phyloP scores from a whole-genome alignment of 2,797 vertebrate species.

The Anolis apletophallus region DNA sequence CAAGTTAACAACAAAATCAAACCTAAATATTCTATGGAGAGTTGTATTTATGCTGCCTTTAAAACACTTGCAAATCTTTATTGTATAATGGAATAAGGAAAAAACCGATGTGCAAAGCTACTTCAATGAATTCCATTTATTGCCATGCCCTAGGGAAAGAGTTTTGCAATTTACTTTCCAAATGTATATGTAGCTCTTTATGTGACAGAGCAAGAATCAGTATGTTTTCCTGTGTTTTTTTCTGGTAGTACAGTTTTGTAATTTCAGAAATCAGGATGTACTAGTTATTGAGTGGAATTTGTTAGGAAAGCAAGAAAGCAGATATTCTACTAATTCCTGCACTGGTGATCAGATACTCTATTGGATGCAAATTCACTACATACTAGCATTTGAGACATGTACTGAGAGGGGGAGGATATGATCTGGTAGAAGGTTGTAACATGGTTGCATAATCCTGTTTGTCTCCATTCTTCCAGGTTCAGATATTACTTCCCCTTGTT shows the following conservation, averaged over 20 bases:
- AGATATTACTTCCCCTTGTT: slow-evolving; percentile 10
- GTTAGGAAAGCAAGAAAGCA: neutral
- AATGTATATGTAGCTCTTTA: no score
- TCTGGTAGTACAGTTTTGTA: neutral
- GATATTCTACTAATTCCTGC: slow-evolving; percentile 5
- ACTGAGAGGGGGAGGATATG: slow-evolving; percentile 26
- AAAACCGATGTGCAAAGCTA: neutral
- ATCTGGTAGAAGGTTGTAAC: slow-evolving; percentile 31
- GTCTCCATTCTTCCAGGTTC: slow-evolving; percentile 10
- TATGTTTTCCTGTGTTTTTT: neutral
- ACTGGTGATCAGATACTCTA: neutral
- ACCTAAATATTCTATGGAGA: neutral
- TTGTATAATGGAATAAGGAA: neutral
- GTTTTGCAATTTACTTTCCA: neutral
- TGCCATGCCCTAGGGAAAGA: neutral
- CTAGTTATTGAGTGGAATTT: neutral
- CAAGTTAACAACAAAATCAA: no score
- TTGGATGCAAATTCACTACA: slow-evolving; percentile 26
- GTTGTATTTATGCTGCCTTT: neutral
- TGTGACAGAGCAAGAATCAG: neutral
- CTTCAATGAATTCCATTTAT: neutral
- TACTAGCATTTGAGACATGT: slow-evolving; percentile 25
- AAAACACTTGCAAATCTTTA: neutral
- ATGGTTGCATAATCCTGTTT: slow-evolving; percentile 42
- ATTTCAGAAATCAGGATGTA: neutral